Base-by-base conservation (phyloP, 1,140 invertebrate genomes). In the Drosophila serrata region DNA sequence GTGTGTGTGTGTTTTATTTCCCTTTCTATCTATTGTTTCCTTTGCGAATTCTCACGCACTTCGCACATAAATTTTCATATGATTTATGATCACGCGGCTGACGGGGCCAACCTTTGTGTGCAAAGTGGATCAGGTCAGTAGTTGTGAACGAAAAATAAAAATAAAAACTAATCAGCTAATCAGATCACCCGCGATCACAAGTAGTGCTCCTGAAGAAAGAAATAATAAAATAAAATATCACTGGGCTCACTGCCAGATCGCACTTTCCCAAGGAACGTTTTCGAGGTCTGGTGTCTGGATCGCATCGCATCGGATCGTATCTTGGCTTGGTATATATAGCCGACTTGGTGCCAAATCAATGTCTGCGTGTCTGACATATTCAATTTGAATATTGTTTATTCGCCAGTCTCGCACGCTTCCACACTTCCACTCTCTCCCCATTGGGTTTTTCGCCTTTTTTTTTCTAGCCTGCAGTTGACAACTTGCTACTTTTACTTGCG, bases 331-430 rank as follows among this genome's bases (percentile, higher is more conserved):
- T 31, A 9, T 61, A 46, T 22, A 39, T 39, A n/a, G 48, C 51
- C 57, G 65, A 33, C 46, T 70, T 46, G 51, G 43, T 70, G 53
- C 65, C 68, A 72, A 72, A 58, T 72, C 51, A 43, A 58, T 72
- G 70, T 64, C 51, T 76, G 74, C 74, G 73, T 76, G 74, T 81
- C 64, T 81, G 59, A 76, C 79, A 81, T 77, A 77, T 82, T 77
- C 76, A 87, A 87, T 82, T 87, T 87, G 76, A 87, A 87, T 87
- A 87, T 87, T 86, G 72, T 88, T 84, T 88, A 88, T 77, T 82
- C 72, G 76, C 69, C 79, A 82, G 73, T 75, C 56, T 53, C 64
- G 48, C 51, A 13, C 46, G 46, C 46, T 49, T 49, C 46, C 46
- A 49, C 46, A 17, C 51, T 37, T 53, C 51, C 51, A 35, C 31